Percentiles rank a stretch among this genome's conserved stretches.
Conservation (phyloP, 2,888 invertebrate genomes). For the Bruchidius siliquastri region DNA sequence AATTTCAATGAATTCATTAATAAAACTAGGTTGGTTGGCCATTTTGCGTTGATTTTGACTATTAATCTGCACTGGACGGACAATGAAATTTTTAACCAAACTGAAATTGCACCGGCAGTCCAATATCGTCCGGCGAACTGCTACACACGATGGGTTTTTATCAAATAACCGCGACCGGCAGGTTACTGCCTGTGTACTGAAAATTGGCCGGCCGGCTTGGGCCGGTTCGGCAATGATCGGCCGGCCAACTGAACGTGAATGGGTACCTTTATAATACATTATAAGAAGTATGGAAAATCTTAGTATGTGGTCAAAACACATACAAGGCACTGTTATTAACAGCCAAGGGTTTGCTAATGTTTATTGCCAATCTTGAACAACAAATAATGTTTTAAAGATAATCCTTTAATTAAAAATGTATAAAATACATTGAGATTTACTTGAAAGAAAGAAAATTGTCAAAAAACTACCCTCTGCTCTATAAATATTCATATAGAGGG, state of each 20-base stretch:
- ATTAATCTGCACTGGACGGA: neutral
- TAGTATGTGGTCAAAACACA: no score
- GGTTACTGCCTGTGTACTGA: neutral
- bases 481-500: no score
- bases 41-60: neutral
- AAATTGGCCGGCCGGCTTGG: neutral
- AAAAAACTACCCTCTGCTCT: no score
- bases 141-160: neutral
- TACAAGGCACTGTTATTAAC: no score
- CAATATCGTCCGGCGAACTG: neutral
- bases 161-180: neutral
- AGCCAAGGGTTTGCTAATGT: no score
- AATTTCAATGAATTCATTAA: neutral
- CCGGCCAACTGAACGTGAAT: neutral
- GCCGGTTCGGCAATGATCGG: conserved; percentile 1
- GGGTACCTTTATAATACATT: neutral
- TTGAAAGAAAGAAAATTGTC: no score
- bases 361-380: no score
- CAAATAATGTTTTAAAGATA: no score
- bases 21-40: neutral
- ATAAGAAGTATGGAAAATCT: no score
- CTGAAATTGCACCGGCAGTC: neutral
- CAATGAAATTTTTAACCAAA: neutral
- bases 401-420: no score
- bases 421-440: no score